Evolutionary conservation across 2,888 invertebrate genomes (phyloP), one percentile per base, ranked within the genome.

Genomic region (Drosophila ezoana): DNA sequence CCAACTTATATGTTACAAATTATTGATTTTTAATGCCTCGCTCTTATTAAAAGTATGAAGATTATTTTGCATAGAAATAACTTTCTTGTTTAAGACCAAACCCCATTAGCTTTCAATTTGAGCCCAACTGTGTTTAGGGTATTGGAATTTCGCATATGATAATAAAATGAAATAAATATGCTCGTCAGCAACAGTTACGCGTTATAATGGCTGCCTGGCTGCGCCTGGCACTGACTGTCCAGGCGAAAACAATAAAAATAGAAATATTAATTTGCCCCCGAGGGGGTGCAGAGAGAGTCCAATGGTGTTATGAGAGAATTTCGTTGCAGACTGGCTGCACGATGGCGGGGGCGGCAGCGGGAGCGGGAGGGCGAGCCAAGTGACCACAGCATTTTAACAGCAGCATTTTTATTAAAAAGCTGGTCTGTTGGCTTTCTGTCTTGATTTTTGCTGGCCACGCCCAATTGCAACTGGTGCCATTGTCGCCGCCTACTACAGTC

Each of bases 141-240:
- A 78, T 61, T 10, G 13, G 43, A 43, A 47, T 63, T 57, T 56
- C 64, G 66, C 56, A 71, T 71, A 72, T 67, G 70, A 76, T 69
- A 68, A 71, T 73, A 82, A 81, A 80, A 87, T 76, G 48, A 72
- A 64, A 86, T 76, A 79, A 80, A 87, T 80, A 76, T 74, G 76
- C 69, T 80, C 87, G 87, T 85, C 87, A 84, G 85, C 84, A 84
- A 85, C 84, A 84, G 84, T 80, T 84, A 84, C 57, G 81, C 80
- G 72, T 77, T 79, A 72, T 68, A 80, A 63, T 62, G 66, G 61
- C 57, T 75, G 54, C 51, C 65, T 65, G 65, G 62, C 69, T 76
- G 76, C 68, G 67, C 58, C 57, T 65, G 64, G 51, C 59, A 68
- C 48, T 60, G 41, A 57, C 52, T 61, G 48, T 54, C 64, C 71